phyloP scores from a whole-genome alignment of 2,797 vertebrate genomes.

The Micrastur ruficollis region DNA sequence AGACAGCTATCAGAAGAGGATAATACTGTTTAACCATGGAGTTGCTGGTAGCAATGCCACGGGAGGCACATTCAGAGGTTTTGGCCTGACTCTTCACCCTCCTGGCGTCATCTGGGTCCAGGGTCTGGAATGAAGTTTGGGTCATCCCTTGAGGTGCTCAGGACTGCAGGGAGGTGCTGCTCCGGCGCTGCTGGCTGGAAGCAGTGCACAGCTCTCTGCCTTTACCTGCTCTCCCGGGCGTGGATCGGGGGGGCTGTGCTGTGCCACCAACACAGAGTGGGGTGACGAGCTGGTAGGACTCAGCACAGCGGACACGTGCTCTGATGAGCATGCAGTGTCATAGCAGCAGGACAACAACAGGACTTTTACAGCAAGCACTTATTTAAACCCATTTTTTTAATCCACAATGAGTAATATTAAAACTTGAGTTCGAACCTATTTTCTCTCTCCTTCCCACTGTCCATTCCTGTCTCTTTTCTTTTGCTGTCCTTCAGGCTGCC shows the following conservation, averaged over 20 bases:
- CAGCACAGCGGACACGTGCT: background rate
- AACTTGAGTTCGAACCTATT: background rate
- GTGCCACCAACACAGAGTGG: background rate
- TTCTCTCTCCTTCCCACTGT: background rate
- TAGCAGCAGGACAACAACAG: background rate
- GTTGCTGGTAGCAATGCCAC: background rate
- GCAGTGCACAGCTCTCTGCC: background rate
- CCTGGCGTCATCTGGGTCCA: background rate
- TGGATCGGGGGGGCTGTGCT: background rate
- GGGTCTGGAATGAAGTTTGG: background rate
- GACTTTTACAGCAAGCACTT: background rate
- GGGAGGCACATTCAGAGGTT: background rate
- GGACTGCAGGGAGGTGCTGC: background rate
- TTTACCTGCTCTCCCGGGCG: accelerated
- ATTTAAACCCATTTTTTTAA: background rate
- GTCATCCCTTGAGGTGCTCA: background rate
- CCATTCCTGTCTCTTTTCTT: background rate
- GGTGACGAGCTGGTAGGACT: background rate
- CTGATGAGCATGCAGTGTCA: background rate
- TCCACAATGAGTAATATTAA: background rate
- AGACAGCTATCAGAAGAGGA: background rate
- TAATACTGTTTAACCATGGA: background rate
- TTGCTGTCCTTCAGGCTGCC: background rate
- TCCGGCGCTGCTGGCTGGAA: accelerated
- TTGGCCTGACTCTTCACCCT: background rate